A percentile compares a stretch with the other conserved stretches of the same genome.
Conservation (phyloP, 2,113 vertebrate genomes). For the Campylorhamphus procurvoides region DNA sequence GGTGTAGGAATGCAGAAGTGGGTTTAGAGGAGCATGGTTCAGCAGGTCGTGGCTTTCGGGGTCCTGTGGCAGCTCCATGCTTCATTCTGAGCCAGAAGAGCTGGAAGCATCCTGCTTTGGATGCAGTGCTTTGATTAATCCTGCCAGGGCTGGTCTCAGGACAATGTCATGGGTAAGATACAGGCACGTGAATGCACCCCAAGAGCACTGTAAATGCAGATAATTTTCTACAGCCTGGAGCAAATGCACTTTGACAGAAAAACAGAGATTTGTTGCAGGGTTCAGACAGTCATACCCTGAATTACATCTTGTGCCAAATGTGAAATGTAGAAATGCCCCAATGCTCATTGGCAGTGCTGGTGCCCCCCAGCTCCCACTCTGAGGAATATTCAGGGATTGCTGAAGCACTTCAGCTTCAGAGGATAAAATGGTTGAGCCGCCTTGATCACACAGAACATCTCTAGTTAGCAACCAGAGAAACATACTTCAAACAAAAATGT, state of each 20-base stretch:
- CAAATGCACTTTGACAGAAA: not conserved
- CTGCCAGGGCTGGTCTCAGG: not conserved
- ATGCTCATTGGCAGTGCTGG: not conserved
- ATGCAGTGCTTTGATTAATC: not conserved
- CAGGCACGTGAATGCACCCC: not conserved
- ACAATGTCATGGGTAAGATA: accelerated
- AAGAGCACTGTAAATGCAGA: accelerated
- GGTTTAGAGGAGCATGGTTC: accelerated
- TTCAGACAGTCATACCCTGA: not conserved
- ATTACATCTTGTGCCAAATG: not conserved
- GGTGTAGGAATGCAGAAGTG: not conserved
- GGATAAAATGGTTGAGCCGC: not conserved
- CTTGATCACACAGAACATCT: not conserved
- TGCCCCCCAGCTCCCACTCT: not conserved
- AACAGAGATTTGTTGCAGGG: not conserved
- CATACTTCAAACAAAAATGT: not conserved
- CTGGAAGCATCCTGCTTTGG: not conserved
- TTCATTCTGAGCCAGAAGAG: not conserved
- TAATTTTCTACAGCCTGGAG: not conserved
- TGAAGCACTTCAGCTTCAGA: not conserved
- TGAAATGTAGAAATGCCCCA: not conserved
- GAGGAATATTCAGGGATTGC: not conserved
- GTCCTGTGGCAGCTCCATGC: accelerated
- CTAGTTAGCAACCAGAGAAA: not conserved
- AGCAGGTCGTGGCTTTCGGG: not conserved